phyloP scores from a whole-genome alignment of 2,888 invertebrate species.

The Lissonota sp. region DNA sequence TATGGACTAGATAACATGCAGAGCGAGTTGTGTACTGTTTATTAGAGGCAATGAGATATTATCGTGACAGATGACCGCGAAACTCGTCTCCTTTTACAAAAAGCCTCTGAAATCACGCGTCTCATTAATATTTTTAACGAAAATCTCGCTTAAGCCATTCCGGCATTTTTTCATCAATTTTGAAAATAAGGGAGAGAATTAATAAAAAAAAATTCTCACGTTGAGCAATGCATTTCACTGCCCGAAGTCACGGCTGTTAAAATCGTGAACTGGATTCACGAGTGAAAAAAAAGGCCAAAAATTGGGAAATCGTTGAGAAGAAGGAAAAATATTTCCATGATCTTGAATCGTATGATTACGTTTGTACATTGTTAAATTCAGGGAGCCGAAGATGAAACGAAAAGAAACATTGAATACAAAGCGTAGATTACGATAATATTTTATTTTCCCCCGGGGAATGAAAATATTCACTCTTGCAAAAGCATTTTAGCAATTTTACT shows the following conservation, averaged over 20 bases:
- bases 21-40: constrained; percentile 82
- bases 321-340: too few relatives aligned
- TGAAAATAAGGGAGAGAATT: too few relatives aligned
- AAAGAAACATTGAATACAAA: constrained; percentile 32
- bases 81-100: too few relatives aligned
- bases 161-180: too few relatives aligned
- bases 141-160: too few relatives aligned
- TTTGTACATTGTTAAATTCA: constrained; percentile 49
- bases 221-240: constrained; percentile 45
- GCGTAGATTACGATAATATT: not conserved
- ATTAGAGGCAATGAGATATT: constrained; percentile 79
- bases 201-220: too few relatives aligned
- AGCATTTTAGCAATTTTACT: constrained; percentile 11
- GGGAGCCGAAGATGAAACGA: too few relatives aligned
- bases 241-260: constrained; percentile 25
- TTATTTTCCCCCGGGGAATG: too few relatives aligned
- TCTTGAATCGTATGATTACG: not conserved
- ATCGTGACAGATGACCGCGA: constrained; percentile 59
- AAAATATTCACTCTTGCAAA: too few relatives aligned
- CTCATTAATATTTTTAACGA: too few relatives aligned
- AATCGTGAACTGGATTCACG: constrained; percentile 34
- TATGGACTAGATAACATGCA: constrained; percentile 90
- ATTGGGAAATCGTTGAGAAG: not conserved
- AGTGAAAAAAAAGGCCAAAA: not conserved
- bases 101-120: too few relatives aligned